Evolutionary conservation across 2,888 invertebrate species (phyloP).

Genomic region (Stictocephala bisonia): DNA sequence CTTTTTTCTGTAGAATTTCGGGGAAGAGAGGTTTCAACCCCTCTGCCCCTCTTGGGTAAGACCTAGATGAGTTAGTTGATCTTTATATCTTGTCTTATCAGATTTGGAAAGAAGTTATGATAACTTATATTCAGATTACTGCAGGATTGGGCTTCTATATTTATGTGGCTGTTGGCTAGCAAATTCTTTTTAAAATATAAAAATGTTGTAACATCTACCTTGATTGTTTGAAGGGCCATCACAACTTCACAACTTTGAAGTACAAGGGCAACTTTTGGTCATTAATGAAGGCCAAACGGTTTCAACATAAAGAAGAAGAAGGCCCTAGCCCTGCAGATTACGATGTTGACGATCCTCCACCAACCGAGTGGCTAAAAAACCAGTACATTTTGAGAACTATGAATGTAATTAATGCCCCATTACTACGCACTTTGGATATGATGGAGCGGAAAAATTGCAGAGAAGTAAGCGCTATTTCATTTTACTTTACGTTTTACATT

Average conservation of each 20-base stretch:
- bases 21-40: too few relatives aligned
- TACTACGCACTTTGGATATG: background rate
- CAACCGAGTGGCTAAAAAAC: background rate
- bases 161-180: too few relatives aligned
- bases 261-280: conserved; percentile 35
- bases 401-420: background rate
- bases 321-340: conserved; percentile 22
- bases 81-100: too few relatives aligned
- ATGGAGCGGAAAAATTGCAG: background rate
- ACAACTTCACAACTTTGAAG: conserved; percentile 17
- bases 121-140: too few relatives aligned
- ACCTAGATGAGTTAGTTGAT: too few relatives aligned
- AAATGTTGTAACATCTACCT: too few relatives aligned
- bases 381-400: background rate
- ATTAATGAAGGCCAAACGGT: background rate
- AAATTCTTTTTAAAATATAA: too few relatives aligned
- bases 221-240: background rate
- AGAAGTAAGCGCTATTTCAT: background rate
- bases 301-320: background rate
- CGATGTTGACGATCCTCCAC: background rate
- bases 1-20: too few relatives aligned
- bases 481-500: too few relatives aligned
- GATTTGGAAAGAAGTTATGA: too few relatives aligned
- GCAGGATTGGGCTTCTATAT: too few relatives aligned
- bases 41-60: too few relatives aligned